Base-by-base conservation (phyloP, 2,888 invertebrate species). In the Sympetrum striolatum region DNA sequence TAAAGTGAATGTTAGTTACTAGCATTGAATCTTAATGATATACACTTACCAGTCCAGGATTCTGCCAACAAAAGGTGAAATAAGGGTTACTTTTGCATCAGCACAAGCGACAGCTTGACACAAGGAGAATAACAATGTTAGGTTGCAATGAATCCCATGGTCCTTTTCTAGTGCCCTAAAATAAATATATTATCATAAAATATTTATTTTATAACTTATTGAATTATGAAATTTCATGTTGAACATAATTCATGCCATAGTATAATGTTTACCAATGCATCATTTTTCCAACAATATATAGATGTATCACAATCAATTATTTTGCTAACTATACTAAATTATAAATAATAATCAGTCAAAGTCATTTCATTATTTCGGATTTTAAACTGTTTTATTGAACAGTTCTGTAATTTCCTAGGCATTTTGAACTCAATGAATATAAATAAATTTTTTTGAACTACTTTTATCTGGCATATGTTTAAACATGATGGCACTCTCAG, bases 21-120 rank as follows among this genome's bases (percentile, higher is more conserved):
- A 5, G 53, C 18, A 8, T 39, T 18, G n/a, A 8, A 35, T 79
- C 35, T 91, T 44, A 48, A 39, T 90, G 5, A 81, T 80, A 39
- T 31, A 44, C 44, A 92, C 93, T 94, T 94, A 96, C 99, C 99
- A 99, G 94, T 99, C 99, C 92, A 98, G 95, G 93, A 99, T 99
- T 92, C 99, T 96, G 22, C 99, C 99, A 90, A 99, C 99, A 94
- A 99, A 99, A 15, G 99, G 99, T 6, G 99, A 99, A 93, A 99
- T 99, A 73, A 99, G 95, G 2, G 99, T 99, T 0, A 99, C 99
- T 90, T 97, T 97, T 48, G 99, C 99, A 93, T 99, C 99, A 25
- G 99, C 99, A 94, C 99, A 99, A 0, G 99, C 99, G 73, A 99
- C 98, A 3, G 99, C 99, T 95, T 99, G 99, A 90, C 97, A 96